phyloP scores from a whole-genome alignment of 2,797 vertebrate genomes.

The Dromococcyx pavoninus region DNA sequence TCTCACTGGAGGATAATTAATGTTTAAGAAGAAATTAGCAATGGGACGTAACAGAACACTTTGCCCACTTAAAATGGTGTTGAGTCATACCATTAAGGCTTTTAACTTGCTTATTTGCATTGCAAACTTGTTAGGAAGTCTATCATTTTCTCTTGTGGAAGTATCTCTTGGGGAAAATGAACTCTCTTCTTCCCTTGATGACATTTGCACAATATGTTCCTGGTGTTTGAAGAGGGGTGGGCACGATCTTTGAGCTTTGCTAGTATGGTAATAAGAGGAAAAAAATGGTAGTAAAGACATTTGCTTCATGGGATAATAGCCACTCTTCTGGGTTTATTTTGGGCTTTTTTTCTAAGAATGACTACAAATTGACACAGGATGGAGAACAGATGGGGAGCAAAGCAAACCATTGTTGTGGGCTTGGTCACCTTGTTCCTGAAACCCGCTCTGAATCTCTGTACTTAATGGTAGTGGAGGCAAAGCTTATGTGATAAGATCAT shows the following conservation, averaged over 20 bases:
- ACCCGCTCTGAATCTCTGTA: not conserved
- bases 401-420: not conserved
- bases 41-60: not conserved
- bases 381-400: not conserved
- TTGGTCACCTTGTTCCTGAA: not conserved
- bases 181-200: constrained; percentile 2
- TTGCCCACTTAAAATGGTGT: constrained; percentile 40
- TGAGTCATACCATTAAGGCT: constrained; percentile 52
- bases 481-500: not conserved
- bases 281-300: not conserved
- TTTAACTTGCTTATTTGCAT: constrained; percentile 56
- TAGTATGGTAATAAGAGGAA: not conserved
- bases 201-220: not conserved
- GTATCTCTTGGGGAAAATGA: constrained; percentile 38
- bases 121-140: constrained; percentile 34
- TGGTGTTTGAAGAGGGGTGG: constrained; percentile 1
- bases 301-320: not conserved
- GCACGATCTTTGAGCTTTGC: rapidly evolving
- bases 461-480: not conserved
- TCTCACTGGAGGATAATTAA: not conserved
- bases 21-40: constrained; percentile 43
- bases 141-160: constrained; percentile 36
- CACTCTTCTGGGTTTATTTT: not conserved
- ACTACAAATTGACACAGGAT: not conserved
- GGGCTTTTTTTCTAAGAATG: not conserved